These are phyloP conservation scores for Chloroceryle amazona DNA, from an alignment of 2,797 vertebrate genomes.

Conservation along the genomic window DNA sequence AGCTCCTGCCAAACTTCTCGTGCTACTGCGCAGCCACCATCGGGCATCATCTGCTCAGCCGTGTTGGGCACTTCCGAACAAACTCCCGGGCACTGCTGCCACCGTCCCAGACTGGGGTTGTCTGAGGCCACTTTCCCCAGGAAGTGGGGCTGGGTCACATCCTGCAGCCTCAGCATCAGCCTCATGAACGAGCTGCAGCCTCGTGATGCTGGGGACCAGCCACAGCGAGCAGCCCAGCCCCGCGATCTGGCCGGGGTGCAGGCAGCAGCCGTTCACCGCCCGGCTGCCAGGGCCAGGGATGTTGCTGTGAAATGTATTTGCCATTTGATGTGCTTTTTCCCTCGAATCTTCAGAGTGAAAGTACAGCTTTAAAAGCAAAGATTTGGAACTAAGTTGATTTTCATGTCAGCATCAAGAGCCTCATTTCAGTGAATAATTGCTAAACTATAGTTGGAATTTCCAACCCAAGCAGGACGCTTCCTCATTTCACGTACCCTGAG, in stretches of 20 bases:
- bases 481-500: neutral
- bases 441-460: neutral
- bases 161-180: neutral
- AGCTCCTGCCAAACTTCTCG: neutral
- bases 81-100: neutral
- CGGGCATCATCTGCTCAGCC: neutral
- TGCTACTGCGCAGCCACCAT: too few relatives aligned
- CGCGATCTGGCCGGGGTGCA: accelerated
- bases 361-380: neutral
- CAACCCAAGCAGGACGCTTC: neutral
- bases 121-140: neutral
- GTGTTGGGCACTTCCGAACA: accelerated
- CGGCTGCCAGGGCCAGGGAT: neutral
- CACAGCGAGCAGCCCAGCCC: accelerated
- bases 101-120: neutral
- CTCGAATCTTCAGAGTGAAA: neutral
- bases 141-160: accelerated
- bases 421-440: constrained; percentile 2
- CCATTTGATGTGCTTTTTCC: accelerated
- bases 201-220: accelerated
- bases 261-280: accelerated
- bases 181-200: neutral
- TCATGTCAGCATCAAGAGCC: neutral
- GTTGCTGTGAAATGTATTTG: neutral
- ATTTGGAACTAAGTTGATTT: constrained; percentile 24